phyloP scores from a whole-genome alignment of 1,140 invertebrate genomes.

The Nebria ingens region DNA sequence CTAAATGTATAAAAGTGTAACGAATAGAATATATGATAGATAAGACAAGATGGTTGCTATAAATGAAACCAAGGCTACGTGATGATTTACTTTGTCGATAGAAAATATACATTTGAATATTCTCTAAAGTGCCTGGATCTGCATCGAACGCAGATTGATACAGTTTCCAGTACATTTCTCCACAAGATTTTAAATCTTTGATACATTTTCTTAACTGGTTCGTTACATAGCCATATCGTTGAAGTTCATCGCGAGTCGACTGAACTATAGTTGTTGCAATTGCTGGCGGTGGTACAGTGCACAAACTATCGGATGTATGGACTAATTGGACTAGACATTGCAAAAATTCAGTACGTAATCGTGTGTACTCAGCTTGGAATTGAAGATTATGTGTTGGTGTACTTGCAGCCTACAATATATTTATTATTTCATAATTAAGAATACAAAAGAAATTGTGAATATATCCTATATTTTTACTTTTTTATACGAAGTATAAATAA shows the following conservation, averaged over 20 bases:
- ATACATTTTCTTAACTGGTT: constrained; percentile 70
- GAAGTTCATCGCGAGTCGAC: constrained; percentile 67
- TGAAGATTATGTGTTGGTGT: constrained; percentile 53
- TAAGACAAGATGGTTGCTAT: no score
- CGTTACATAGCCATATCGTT: constrained; percentile 72
- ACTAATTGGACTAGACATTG: constrained; percentile 64
- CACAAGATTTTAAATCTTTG: constrained; percentile 61
- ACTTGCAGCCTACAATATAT: constrained; percentile 46
- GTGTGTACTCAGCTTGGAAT: constrained; percentile 72
- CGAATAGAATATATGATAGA: no score
- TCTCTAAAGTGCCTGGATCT: constrained; percentile 71
- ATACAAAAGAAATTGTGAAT: no score
- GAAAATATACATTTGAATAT: constrained; percentile 54
- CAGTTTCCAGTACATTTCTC: constrained; percentile 67
- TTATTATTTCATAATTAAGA: no score
- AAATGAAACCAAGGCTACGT: no score
- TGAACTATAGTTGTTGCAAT: constrained; percentile 74
- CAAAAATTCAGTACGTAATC: constrained; percentile 63
- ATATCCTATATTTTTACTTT: no score
- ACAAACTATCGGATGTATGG: constrained; percentile 68
- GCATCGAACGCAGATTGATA: constrained; percentile 92
- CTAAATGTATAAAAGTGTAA: no score
- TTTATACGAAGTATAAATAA: no score
- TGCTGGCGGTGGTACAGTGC: constrained; percentile 84
- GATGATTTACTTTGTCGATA: neutral